Base-by-base conservation (phyloP, 2,888 invertebrate species). In the Aphrophora alni region DNA sequence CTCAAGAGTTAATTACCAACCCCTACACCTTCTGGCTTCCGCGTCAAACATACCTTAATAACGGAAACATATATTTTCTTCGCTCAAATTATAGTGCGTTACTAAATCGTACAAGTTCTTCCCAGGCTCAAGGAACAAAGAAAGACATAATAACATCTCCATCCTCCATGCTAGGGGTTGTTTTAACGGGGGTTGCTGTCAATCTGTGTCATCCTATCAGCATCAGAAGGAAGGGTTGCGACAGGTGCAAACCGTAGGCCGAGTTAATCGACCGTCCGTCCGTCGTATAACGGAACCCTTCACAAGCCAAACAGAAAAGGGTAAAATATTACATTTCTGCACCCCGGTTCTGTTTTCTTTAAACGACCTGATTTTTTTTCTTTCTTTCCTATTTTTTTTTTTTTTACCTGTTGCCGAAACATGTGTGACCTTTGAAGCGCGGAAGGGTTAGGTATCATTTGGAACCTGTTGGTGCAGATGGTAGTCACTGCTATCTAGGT, bases 281-380 rank as follows among this genome's bases (percentile, higher is more conserved):
- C 12, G 33, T 3, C 3, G n/a, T n/a, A 1, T 44, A 44, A 75
- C 38, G 44, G 75, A 27, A 75, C 38, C 27, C 44, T 44, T 2
- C 12, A 4, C 44, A 2, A 44, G 44, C 44, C 44, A 44, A 44
- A 44, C 59, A 59, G 59, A 59, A 59, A 59, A 59, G 59, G 75
- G 75, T 44, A 27, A 75, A 75, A 38, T 75, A 75, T 38, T 73
- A 73, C 73, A 73, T 75, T 75, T 75, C 75, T 75, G 75, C 75
- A 75, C 75, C 75, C 44, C 75, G 21, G 59, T 21, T 59, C 59
- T 59, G 59, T 59, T 59, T 59, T 59, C 59, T 59, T 21, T 59
- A 59, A 59, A 59, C 59, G 21, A 59, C 59, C n/a, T 59, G 21
- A 21, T 59, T 59, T 21, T n/a, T 3, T 59, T 21, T 2, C 59